phyloP scores from a whole-genome alignment of 2,797 vertebrate species.

The Lithobates pipiens region DNA sequence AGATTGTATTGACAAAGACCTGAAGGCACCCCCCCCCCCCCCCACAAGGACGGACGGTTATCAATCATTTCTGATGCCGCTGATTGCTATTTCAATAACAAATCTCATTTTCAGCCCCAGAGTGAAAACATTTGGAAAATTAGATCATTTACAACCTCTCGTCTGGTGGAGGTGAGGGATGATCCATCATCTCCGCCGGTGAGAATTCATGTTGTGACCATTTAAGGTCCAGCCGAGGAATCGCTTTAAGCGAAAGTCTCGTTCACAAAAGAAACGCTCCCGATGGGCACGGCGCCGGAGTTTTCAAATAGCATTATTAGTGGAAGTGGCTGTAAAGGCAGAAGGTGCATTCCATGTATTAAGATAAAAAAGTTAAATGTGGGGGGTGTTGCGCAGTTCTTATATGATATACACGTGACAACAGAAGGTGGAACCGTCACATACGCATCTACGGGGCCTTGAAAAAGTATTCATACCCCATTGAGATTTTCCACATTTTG shows the following conservation, averaged over 20 bases:
- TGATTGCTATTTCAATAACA: conserved; percentile 51
- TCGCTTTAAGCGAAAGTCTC: background rate
- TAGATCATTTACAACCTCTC: conserved; percentile 39
- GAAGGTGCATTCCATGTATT: too few species aligned
- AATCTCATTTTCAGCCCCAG: conserved; percentile 49
- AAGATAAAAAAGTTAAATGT: too few species aligned
- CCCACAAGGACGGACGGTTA: background rate
- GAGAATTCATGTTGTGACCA: background rate
- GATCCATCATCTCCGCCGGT: conserved; percentile 12
- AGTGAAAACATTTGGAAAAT: conserved; percentile 47
- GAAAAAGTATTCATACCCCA: too few species aligned
- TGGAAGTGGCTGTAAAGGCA: too few species aligned
- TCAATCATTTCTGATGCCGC: conserved; percentile 43
- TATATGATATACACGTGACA: too few species aligned
- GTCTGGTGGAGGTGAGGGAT: background rate
- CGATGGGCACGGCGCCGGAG: too few species aligned
- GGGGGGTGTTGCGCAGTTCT: too few species aligned
- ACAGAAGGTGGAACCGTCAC: too few species aligned
- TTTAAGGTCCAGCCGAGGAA: background rate
- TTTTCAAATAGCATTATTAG: too few species aligned
- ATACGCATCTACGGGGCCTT: too few species aligned
- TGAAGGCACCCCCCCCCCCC: background rate
- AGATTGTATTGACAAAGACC: background rate
- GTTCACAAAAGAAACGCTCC: too few species aligned
- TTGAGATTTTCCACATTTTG: too few species aligned